Conservation (phyloP, 1,140 invertebrate genomes). For the honey bee (Apis mellifera) region DNA sequence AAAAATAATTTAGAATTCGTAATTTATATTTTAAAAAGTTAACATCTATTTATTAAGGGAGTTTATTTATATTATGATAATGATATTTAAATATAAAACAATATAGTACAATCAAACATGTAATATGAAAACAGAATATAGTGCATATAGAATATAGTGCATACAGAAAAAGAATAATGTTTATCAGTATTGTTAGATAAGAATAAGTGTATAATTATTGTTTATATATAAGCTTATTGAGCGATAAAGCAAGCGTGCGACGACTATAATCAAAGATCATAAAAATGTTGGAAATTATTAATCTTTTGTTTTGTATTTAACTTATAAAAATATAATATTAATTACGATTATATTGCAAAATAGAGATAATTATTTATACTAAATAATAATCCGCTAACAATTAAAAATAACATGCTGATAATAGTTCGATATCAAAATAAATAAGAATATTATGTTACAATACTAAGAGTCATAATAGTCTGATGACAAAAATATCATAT, state of each 20-base stretch:
- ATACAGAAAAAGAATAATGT: not conserved
- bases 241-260: conserved; percentile 29
- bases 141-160: not conserved
- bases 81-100: not conserved
- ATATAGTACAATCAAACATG: conserved; percentile 7
- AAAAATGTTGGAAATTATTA: not conserved
- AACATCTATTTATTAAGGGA: no score
- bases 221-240: not conserved
- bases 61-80: not conserved
- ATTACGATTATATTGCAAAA: not conserved
- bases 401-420: conserved; percentile 26
- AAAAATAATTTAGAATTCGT: not conserved
- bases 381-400: not conserved
- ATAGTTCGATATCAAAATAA: not conserved
- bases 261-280: not conserved
- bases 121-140: not conserved
- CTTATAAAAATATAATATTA: no score
- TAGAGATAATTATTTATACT: not conserved
- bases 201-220: not conserved
- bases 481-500: not conserved
- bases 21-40: not conserved
- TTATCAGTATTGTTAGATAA: not conserved
- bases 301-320: no score
- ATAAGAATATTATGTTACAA: not conserved
- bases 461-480: not conserved